Evolutionary conservation across 2,888 invertebrate species (phyloP).

Genomic region (Carcina quercana): DNA sequence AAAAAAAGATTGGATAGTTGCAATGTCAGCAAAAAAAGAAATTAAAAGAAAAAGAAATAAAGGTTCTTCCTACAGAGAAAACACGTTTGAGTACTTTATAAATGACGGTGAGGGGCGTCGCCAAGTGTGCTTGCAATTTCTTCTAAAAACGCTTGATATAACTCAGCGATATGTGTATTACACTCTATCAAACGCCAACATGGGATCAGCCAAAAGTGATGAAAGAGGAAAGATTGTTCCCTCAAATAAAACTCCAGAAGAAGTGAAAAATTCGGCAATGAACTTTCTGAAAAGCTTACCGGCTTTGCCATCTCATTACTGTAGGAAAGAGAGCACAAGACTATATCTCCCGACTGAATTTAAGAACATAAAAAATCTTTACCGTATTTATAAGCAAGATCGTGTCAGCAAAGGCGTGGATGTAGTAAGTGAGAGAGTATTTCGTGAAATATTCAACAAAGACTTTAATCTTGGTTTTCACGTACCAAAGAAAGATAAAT

Average conservation of each 20-base stretch:
- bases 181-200: constrained; percentile 2
- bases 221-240: constrained; percentile 7
- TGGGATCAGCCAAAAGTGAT: constrained; percentile 7
- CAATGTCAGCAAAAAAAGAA: constrained; percentile 1
- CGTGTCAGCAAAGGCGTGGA: neutral
- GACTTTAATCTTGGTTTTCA: constrained; percentile 6
- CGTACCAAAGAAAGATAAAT: constrained; percentile 7
- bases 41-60: constrained; percentile 1
- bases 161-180: constrained; percentile 3
- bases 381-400: constrained; percentile 1
- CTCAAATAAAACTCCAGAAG: constrained; percentile 7
- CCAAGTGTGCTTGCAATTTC: constrained; percentile 7
- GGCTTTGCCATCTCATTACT: constrained; percentile 12
- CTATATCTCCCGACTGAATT: constrained; percentile 11
- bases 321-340: constrained; percentile 10
- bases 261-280: constrained; percentile 5
- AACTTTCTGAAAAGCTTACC: constrained; percentile 11
- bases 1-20: constrained; percentile 8
- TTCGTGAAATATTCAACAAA: too few species aligned
- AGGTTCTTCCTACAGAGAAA: neutral
- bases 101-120: constrained; percentile 10
- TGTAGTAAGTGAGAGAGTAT: neutral
- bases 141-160: constrained; percentile 8
- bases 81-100: constrained; percentile 5
- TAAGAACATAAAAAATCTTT: constrained; percentile 9